A percentile compares a stretch with the other conserved stretches of the same genome.
Evolutionary conservation across 1,140 invertebrate genomes (phyloP).

Genomic region (Danaus melanippus): DNA sequence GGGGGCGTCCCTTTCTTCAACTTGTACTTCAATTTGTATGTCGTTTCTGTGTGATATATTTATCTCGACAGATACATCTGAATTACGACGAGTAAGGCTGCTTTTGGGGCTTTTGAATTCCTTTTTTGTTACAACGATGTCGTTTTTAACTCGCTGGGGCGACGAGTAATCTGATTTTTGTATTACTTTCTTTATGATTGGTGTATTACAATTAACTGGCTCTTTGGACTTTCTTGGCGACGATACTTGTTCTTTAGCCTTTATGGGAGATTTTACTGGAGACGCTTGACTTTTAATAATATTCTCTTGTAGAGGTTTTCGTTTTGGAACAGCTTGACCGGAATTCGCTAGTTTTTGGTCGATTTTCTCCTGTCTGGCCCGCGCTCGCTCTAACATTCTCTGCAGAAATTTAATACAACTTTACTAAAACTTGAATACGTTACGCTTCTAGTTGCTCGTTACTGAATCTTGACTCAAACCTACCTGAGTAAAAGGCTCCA

Average conservation of each 20-base stretch:
- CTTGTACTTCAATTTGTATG: slow-evolving; percentile 67
- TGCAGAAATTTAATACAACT: slow-evolving; percentile 33
- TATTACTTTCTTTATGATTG: slow-evolving; percentile 20
- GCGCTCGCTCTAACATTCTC: slow-evolving; percentile 68
- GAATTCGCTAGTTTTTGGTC: slow-evolving; percentile 64
- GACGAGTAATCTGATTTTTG: slow-evolving; percentile 35
- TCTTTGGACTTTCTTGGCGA: slow-evolving; percentile 45
- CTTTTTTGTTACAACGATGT: slow-evolving; percentile 52
- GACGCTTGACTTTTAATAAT: slow-evolving; percentile 39
- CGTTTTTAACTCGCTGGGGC: slow-evolving; percentile 34
- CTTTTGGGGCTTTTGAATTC: slow-evolving; percentile 51
- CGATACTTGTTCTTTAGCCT: slow-evolving; percentile 27
- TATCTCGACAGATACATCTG: slow-evolving; percentile 66
- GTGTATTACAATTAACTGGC: slow-evolving; percentile 27
- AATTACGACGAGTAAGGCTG: slow-evolving; percentile 45
- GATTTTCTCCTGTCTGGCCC: slow-evolving; percentile 67
- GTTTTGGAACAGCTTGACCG: slow-evolving; percentile 52
- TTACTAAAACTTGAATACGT: slow-evolving; percentile 3
- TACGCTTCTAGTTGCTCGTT: slow-evolving; percentile 20
- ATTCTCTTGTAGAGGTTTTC: slow-evolving; percentile 60
- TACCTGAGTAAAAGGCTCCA: slow-evolving; percentile 71
- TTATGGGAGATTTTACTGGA: slow-evolving; percentile 40
- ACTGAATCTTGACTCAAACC: slow-evolving; percentile 26
- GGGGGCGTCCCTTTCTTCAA: slow-evolving; percentile 63
- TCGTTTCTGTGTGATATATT: slow-evolving; percentile 68